Evolutionary conservation across 2,888 invertebrate species (phyloP).

Genomic region (Agonopterix heracliana): DNA sequence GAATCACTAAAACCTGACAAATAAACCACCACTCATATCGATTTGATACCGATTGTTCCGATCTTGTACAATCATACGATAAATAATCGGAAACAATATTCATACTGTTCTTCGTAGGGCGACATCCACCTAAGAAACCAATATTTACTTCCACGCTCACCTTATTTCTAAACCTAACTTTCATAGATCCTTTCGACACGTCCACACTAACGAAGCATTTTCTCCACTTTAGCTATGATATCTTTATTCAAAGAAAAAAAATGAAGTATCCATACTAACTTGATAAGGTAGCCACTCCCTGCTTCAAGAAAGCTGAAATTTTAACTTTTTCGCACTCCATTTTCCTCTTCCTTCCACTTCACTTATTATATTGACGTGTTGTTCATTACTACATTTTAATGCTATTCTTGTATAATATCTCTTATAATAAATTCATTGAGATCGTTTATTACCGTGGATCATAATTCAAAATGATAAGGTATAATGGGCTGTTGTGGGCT

Average conservation of each 20-base stretch:
- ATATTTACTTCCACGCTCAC: neutral
- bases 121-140: neutral
- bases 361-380: neutral
- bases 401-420: too few relatives aligned
- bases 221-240: neutral
- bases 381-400: neutral
- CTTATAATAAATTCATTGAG: neutral
- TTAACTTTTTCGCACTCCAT: conserved; percentile 34
- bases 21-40: too few relatives aligned
- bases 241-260: neutral
- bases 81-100: too few relatives aligned
- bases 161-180: neutral
- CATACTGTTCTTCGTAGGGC: too few relatives aligned
- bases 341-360: conserved; percentile 9
- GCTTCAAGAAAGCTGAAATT: conserved; percentile 37
- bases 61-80: too few relatives aligned
- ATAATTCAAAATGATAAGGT: neutral
- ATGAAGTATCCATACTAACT: conserved; percentile 36
- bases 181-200: neutral
- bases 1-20: too few relatives aligned
- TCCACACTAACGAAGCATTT: neutral
- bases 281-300: conserved; percentile 34
- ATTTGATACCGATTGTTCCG: too few relatives aligned
- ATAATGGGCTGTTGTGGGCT: neutral
- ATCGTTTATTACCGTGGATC: neutral